Conservation (phyloP, 2,888 invertebrate genomes). For the Eubasilissa splendida region DNA sequence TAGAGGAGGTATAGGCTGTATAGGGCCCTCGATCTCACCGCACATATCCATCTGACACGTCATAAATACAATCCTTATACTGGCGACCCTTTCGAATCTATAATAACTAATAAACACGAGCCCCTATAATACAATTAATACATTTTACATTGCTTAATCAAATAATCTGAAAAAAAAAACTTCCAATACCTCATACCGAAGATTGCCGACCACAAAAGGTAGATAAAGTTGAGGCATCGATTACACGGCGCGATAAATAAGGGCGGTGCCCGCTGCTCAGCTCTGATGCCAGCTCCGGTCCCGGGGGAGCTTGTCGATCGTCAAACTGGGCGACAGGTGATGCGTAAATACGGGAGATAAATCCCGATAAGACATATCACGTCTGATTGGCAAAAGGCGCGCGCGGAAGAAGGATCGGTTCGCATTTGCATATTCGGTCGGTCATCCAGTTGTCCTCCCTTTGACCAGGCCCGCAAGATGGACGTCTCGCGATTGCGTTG, state of each 20-base stretch:
- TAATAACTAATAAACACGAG: no score
- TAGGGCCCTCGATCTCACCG: no score
- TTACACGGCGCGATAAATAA: background rate
- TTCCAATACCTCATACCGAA: background rate
- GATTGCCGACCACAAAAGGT: background rate
- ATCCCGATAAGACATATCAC: slow-evolving; percentile 27
- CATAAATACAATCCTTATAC: no score
- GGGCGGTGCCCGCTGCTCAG: background rate
- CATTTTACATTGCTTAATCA: no score
- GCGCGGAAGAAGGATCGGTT: slow-evolving; percentile 41
- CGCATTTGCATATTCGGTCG: slow-evolving; percentile 43
- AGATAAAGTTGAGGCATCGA: background rate
- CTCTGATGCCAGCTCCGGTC: background rate
- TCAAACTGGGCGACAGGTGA: slow-evolving; percentile 27
- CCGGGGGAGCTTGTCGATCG: background rate
- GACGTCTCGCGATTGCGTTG: no score
- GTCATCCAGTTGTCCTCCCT: slow-evolving; percentile 40
- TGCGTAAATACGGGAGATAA: slow-evolving; percentile 33
- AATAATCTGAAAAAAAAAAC: no score
- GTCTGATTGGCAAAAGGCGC: slow-evolving; percentile 29
- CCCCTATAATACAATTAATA: no score
- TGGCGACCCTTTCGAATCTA: no score
- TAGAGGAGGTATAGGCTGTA: no score
- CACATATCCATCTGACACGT: no score
- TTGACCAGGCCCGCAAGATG: background rate